Evolutionary conservation across 1,140 invertebrate species (phyloP), one percentile per base, ranked within the genome.

Genomic region (Achroia grisella): DNA sequence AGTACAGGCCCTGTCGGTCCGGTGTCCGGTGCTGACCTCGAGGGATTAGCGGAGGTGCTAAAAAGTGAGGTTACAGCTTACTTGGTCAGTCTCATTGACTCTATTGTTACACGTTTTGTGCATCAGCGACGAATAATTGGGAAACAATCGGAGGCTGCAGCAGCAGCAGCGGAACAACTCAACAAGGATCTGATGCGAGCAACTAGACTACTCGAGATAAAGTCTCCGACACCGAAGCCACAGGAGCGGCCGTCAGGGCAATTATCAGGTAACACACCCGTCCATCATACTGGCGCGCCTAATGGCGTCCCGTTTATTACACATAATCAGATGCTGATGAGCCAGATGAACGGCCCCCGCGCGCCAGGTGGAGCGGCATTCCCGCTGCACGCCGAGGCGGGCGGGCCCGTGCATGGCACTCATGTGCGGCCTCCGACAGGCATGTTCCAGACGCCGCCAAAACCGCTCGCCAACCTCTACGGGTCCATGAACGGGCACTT

Each of bases 11-110:
- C 90, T 9, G 79, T 82, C 36, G 89, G 89, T 43, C 86, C 91
- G 23, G 89, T 92, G 52, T 91, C 90, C 0, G 91, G 90, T 14
- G 88, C 91, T 10, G 95, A 97, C 69, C 86, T 97, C 1, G 94
- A 97, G 80, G 92, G 93, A 37, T 86, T 97, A 33, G 94, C 95
- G 4, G 95, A 97, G 59, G 91, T 93, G 34, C 88, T 98, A 1
- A 98, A 98, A 86, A 91, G 91, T 29, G 96, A 98, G 88, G 94
- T 98, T 46, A 93, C 93, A 10, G 90, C 94, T 41, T 95, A 93
- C 4, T 74, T 97, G 33, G 90, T 92, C 4, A 93, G 91, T 47
- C 86, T 97, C n/a, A 95, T 98, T 48, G 96, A 98, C 79, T 93
- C 92, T 8, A 94, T 97, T 40, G 89, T 98, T 34, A 91, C 91